Evolutionary conservation across 2,888 invertebrate species (phyloP).

Genomic region (Tolmerus cingulatus): DNA sequence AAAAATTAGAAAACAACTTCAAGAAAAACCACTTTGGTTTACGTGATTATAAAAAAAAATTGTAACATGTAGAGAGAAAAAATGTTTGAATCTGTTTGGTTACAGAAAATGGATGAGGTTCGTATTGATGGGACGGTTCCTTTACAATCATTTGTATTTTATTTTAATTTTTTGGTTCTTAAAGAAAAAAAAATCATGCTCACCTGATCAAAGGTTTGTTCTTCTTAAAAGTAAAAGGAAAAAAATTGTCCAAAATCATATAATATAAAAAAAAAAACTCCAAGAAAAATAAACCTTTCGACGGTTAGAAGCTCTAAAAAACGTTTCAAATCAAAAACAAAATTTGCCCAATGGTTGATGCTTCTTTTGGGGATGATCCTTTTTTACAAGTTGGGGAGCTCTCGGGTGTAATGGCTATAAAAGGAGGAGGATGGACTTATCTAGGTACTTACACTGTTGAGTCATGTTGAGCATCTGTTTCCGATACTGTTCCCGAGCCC

Average conservation of each 20-base stretch:
- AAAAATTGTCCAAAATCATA: not conserved
- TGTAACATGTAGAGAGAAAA: not conserved
- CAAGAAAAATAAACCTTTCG: constrained; percentile 23
- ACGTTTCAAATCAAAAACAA: not conserved
- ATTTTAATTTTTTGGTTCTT: not conserved
- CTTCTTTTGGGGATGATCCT: constrained; percentile 12
- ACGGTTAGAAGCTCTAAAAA: not conserved
- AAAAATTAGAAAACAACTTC: not conserved
- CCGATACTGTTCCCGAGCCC: constrained; percentile 84
- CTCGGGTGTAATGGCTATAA: constrained; percentile 1
- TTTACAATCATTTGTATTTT: not conserved
- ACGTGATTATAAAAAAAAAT: constrained; percentile 3
- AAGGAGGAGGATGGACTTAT: not conserved
- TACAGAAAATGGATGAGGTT: constrained; percentile 16
- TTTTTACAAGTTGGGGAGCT: not conserved
- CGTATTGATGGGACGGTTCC: not conserved
- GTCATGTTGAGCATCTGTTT: constrained; percentile 85
- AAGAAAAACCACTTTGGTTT: constrained; percentile 3
- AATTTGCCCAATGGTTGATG: not conserved
- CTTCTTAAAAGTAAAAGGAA: not conserved
- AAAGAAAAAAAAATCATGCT: constrained; percentile 25
- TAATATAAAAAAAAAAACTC: not conserved
- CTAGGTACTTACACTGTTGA: constrained; percentile 84
- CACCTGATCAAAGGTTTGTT: constrained; percentile 33
- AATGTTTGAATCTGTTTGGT: not conserved